Percentiles rank a stretch among this genome's conserved stretches.
Conservation (phyloP, 1,140 invertebrate genomes). For the Littorina saxatilis region DNA sequence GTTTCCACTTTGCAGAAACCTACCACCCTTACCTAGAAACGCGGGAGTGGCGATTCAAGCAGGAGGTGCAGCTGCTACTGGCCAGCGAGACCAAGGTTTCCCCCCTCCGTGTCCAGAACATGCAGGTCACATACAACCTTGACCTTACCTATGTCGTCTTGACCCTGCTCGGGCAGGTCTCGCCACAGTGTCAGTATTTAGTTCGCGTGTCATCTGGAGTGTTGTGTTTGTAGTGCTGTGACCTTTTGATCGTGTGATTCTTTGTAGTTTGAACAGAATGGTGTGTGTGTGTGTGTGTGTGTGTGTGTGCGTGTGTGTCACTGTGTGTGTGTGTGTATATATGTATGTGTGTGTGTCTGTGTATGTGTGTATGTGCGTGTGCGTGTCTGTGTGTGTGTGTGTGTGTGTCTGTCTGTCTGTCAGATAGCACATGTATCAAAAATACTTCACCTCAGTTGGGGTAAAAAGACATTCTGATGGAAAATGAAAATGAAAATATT, state of each 20-base stretch:
- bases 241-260: background rate
- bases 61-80: slow-evolving; percentile 21
- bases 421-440: no score
- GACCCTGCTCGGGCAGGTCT: slow-evolving; percentile 34
- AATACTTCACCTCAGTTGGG: no score
- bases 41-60: slow-evolving; percentile 28
- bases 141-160: slow-evolving; percentile 28
- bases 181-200: slow-evolving; percentile 13
- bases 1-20: no score
- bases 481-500: no score
- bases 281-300: no score
- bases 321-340: no score
- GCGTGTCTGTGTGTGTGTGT: no score
- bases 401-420: no score
- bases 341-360: no score
- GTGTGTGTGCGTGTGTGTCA: no score
- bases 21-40: slow-evolving; percentile 41
- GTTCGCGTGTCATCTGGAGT: background rate
- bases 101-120: slow-evolving; percentile 35
- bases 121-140: slow-evolving; percentile 37
- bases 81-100: background rate
- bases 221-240: background rate
- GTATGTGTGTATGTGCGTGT: no score
- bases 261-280: background rate
- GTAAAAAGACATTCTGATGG: no score